Evolutionary conservation across 2,113 vertebrate species (phyloP).

Genomic region (Marmota flaviventris): DNA sequence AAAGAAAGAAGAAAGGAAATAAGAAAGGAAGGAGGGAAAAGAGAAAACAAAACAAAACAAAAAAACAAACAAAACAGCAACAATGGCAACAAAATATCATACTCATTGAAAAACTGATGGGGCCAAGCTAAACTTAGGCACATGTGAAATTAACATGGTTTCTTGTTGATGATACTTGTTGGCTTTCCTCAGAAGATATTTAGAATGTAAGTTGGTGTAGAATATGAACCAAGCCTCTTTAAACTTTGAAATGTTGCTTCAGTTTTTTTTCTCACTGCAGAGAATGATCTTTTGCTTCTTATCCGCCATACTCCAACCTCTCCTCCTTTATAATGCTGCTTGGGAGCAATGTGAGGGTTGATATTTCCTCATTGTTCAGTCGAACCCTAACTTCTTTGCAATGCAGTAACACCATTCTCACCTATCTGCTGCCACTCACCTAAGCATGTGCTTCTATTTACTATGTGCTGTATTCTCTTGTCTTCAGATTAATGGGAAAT

Average conservation of each 20-base stretch:
- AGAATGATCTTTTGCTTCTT: neutral
- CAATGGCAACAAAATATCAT: neutral
- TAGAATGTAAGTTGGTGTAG: neutral
- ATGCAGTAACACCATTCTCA: neutral
- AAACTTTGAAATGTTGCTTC: neutral
- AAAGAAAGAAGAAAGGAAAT: too few relatives aligned
- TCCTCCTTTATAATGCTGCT: neutral
- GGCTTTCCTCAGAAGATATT: slow-evolving; percentile 10
- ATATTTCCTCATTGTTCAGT: neutral
- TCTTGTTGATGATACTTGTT: neutral
- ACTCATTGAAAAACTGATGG: neutral
- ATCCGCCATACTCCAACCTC: neutral
- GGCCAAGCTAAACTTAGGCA: slow-evolving; percentile 4
- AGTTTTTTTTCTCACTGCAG: neutral
- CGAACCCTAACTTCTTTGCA: neutral
- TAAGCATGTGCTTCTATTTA: neutral
- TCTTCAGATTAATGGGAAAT: neutral
- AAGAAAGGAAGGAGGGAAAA: too few relatives aligned
- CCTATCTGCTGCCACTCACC: neutral
- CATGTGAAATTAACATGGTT: neutral
- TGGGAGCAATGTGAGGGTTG: neutral
- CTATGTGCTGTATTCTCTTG: neutral
- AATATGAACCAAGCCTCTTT: neutral
- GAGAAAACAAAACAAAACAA: too few relatives aligned
- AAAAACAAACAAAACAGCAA: too few relatives aligned